Conservation (phyloP, 1,140 invertebrate species). For the Zaprionus nigranus region DNA sequence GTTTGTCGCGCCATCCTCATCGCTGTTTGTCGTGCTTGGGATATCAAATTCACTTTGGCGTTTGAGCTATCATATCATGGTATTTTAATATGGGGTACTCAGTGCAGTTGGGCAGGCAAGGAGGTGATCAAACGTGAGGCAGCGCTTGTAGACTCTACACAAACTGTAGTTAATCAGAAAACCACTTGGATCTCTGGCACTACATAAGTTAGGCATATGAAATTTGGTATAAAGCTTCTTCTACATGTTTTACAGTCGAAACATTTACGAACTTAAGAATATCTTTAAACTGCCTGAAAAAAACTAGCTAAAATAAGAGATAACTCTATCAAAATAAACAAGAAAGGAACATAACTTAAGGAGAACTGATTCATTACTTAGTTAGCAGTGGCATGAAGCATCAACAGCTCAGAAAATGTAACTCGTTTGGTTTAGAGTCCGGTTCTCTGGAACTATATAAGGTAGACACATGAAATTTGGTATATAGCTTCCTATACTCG, state of each 20-base stretch:
- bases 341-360: no score
- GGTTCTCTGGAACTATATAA: not conserved
- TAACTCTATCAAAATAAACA: no score
- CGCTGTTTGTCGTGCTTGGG: constrained; percentile 47
- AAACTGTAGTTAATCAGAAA: no score
- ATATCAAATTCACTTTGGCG: constrained; percentile 66
- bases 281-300: not conserved
- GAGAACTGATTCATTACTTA: no score
- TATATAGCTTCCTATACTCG: not conserved
- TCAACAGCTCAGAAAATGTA: not conserved
- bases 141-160: no score
- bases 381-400: not conserved
- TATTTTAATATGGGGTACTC: not conserved
- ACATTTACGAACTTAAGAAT: not conserved
- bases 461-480: not conserved
- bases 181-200: not conserved
- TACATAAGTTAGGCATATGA: not conserved
- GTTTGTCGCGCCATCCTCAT: constrained; percentile 59
- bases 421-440: no score
- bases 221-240: not conserved
- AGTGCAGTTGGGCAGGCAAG: not conserved
- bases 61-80: constrained; percentile 46
- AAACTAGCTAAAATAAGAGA: fast-evolving
- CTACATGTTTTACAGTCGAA: not conserved
- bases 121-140: not conserved